Evolutionary conservation across 2,113 vertebrate species (phyloP).

Genomic region (Albula goreensis): DNA sequence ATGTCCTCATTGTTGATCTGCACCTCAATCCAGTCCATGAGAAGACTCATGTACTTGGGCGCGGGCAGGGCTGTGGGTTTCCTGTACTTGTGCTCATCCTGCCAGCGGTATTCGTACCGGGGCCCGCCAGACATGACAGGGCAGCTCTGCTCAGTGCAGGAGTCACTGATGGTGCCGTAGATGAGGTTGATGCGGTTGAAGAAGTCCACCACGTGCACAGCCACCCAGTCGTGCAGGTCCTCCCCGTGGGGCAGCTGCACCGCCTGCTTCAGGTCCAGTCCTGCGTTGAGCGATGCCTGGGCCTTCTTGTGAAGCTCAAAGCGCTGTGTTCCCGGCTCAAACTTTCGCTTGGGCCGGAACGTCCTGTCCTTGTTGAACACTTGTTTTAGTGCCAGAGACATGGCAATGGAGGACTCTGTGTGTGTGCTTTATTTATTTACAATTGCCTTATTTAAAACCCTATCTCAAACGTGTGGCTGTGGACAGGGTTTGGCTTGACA

Average conservation of each 20-base stretch:
- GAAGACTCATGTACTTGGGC: conserved; percentile 70
- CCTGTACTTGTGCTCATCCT: conserved; percentile 73
- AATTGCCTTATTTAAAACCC: too few species aligned
- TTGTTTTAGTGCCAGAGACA: conserved; percentile 26
- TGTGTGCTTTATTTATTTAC: too few species aligned
- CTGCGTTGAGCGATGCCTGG: conserved; percentile 25
- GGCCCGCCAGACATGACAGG: conserved; percentile 79
- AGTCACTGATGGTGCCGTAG: conserved; percentile 80
- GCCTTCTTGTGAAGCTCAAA: conserved; percentile 33
- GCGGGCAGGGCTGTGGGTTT: conserved; percentile 76
- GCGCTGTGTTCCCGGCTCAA: conserved; percentile 28
- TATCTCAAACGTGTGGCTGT: neutral
- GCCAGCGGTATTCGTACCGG: conserved; percentile 81
- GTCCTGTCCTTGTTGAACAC: conserved; percentile 36
- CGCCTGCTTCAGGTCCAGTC: conserved; percentile 27
- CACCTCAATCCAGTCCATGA: conserved; percentile 46
- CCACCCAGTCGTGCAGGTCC: conserved; percentile 60
- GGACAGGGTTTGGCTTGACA: neutral
- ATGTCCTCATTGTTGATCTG: conserved; percentile 34
- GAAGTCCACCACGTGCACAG: conserved; percentile 34
- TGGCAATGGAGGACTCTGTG: neutral
- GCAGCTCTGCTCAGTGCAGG: conserved; percentile 74
- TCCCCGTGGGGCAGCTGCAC: conserved; percentile 22
- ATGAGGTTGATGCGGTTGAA: conserved; percentile 73
- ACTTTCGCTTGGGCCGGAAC: conserved; percentile 30